Evolutionary conservation across 2,888 invertebrate genomes (phyloP).

Genomic region (Apotomis capreana): DNA sequence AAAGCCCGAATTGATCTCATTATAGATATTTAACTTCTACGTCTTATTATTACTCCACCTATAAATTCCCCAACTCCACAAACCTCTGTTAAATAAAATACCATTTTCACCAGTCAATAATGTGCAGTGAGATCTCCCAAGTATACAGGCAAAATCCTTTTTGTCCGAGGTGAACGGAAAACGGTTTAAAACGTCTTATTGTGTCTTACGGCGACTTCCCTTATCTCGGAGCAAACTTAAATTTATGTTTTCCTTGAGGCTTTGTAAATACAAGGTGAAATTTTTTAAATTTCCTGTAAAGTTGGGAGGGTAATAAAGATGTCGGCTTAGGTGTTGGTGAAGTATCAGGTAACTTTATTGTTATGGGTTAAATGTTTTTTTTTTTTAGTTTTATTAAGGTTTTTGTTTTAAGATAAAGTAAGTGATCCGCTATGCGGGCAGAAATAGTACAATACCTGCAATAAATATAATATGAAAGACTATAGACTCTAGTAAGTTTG

Average conservation of each 20-base stretch:
- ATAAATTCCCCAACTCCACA: neutral
- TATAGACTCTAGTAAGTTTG: too few species aligned
- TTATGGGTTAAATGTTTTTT: neutral
- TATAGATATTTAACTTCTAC: too few species aligned
- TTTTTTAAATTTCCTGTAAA: slow-evolving; percentile 27
- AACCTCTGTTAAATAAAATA: slow-evolving; percentile 1
- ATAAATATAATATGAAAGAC: too few species aligned
- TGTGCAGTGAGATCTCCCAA: slow-evolving; percentile 25
- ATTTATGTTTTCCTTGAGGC: slow-evolving; percentile 41
- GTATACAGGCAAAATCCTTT: slow-evolving; percentile 38
- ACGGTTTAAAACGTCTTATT: slow-evolving; percentile 42
- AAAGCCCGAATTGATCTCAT: too few species aligned
- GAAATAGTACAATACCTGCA: too few species aligned
- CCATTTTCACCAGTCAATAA: slow-evolving; percentile 28
- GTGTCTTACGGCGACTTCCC: slow-evolving; percentile 39
- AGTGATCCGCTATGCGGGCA: too few species aligned
- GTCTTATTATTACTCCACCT: too few species aligned
- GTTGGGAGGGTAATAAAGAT: slow-evolving; percentile 12
- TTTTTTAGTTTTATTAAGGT: neutral
- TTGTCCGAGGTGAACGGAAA: slow-evolving; percentile 32
- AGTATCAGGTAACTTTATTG: neutral
- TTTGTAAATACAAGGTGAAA: slow-evolving; percentile 37
- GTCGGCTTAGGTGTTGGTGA: neutral
- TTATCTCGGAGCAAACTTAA: slow-evolving; percentile 36
- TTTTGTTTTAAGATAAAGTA: neutral